Base-by-base conservation (phyloP, 2,113 vertebrate species). In the Mystacornis crossleyi region DNA sequence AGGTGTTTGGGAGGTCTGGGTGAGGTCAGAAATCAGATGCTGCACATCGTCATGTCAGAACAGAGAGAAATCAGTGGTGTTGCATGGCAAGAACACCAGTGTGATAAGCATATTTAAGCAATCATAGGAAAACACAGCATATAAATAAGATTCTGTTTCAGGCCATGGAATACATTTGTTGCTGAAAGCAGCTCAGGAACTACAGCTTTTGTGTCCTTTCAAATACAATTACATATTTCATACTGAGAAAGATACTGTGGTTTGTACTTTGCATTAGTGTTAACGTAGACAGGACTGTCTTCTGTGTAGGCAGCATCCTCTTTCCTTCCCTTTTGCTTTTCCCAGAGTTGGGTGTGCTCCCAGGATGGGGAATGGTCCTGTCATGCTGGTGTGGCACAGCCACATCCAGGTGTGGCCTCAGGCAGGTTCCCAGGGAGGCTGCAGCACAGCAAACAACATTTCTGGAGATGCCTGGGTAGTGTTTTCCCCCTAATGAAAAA, bases 141-240 rank as follows among this genome's bases (percentile, higher is more conserved):
- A 43, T 18, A 75, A 87, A 81, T n/a, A 73, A 75, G 84, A 57
- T 82, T 80, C 86, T 55, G 17, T 88, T 81, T 86, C 73, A 42
- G 84, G 57, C 89, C 54, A 7, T 2, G 2, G 73, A 42, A 66
- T 84, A 26, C 45, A 43, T 95, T 93, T 85, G 72, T 82, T 77
- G 75, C 85, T 89, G 84, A 87, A 75, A 89, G 69, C 92, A 85
- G 92, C 93, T 90, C 85, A 57, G 84, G 81, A 75, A n/a, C 40
- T 20, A 67, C 81, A 25, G 85, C 72, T 86, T 80, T 62, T 74
- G 28, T 81, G 55, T 85, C 51, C 72, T 90, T 87, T 86, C 74
- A 48, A 65, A 67, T 12, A 20, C 47, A 62, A 64, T 60, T n/a
- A 23, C 7, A 0, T 7, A 24, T 86, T 94, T 74, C 42, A 33